Percentiles rank a stretch among this genome's conserved stretches.
Conservation (phyloP, 2,888 invertebrate species). For the Syritta pipiens region DNA sequence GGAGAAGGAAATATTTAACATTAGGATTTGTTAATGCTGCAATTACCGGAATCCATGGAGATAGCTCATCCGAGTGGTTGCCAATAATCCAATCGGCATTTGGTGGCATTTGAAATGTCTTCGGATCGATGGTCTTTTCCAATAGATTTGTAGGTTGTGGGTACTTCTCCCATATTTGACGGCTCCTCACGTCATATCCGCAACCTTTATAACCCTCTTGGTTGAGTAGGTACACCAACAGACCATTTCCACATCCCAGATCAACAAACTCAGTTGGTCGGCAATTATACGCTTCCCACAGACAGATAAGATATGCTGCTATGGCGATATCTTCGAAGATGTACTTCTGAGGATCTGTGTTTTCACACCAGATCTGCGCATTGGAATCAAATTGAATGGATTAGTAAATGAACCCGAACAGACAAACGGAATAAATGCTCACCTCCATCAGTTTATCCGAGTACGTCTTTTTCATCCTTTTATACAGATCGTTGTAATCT, state of each 20-base stretch:
- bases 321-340: constrained; percentile 98
- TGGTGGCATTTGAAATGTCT: constrained; percentile 80
- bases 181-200: constrained; percentile 90
- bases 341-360: constrained; percentile 95
- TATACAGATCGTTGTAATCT: constrained; percentile 86
- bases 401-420: not conserved
- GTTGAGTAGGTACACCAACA: constrained; percentile 91
- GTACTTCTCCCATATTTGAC: constrained; percentile 94
- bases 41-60: constrained; percentile 98
- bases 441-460: constrained; percentile 87
- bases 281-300: constrained; percentile 84
- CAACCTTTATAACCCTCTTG: constrained; percentile 90
- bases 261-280: constrained; percentile 88
- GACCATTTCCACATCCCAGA: constrained; percentile 98
- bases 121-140: constrained; percentile 81
- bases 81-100: constrained; percentile 96
- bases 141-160: constrained; percentile 82
- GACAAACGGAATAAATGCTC: constrained; percentile 55
- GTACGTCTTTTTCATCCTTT: constrained; percentile 88
- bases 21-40: constrained; percentile 87
- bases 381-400: too few relatives aligned
- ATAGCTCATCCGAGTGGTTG: constrained; percentile 99
- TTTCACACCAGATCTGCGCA: constrained; percentile 95
- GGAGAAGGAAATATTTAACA: constrained; percentile 92
- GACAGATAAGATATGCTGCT: constrained; percentile 89